A percentile compares a stretch with the other conserved stretches of the same genome.
Evolutionary conservation across 2,888 invertebrate species (phyloP).

Genomic region (Drosophila histrio): DNA sequence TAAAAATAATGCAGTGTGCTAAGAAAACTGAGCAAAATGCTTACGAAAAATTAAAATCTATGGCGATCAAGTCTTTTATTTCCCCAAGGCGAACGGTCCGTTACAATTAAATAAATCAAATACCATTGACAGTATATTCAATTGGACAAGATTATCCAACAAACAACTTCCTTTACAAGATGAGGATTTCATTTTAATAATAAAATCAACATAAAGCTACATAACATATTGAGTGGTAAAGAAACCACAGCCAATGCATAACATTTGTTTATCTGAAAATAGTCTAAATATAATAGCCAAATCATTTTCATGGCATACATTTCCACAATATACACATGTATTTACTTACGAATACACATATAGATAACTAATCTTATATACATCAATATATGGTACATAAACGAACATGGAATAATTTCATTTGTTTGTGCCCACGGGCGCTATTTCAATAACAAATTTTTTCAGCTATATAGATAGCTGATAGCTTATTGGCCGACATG

Average conservation of each 20-base stretch:
- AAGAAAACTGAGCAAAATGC: conserved; percentile 22
- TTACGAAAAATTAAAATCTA: conserved; percentile 32
- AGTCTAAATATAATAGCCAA: conserved; percentile 61
- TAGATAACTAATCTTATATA: conserved; percentile 15
- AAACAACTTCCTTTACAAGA: conserved; percentile 15
- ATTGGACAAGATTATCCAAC: neutral
- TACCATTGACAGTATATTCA: conserved; percentile 2
- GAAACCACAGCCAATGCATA: conserved; percentile 45
- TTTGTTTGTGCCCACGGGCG: conserved; percentile 26
- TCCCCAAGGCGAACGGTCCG: neutral
- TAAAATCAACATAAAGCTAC: conserved; percentile 13
- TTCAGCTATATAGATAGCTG: conserved; percentile 5
- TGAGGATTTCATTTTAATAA: conserved; percentile 47
- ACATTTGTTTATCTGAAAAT: conserved; percentile 60
- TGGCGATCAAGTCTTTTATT: conserved; percentile 15
- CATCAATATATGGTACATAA: conserved; percentile 46
- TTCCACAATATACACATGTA: conserved; percentile 6
- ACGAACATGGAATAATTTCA: conserved; percentile 58
- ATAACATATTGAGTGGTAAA: conserved; percentile 11
- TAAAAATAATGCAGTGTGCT: conserved; percentile 49
- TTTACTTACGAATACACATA: conserved; percentile 14
- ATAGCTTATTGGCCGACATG: conserved; percentile 1
- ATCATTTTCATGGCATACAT: conserved; percentile 29
- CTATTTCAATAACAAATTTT: conserved; percentile 31
- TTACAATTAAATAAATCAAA: conserved; percentile 10